These are phyloP conservation scores for Stigmatopora nigra DNA, from an alignment of 2,113 vertebrate genomes.

Conservation along the genomic window DNA sequence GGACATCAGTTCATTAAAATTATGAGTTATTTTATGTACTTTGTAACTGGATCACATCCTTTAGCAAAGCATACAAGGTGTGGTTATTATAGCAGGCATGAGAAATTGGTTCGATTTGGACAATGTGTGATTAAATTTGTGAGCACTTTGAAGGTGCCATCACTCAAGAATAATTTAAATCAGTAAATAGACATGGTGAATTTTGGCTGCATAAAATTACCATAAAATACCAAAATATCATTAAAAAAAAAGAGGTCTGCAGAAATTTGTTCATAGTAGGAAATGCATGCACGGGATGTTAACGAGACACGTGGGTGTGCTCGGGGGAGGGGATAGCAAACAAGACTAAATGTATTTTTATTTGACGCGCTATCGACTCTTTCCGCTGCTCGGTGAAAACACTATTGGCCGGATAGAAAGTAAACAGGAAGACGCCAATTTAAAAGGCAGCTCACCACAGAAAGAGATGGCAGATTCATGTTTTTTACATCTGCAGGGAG, in stretches of 20 bases:
- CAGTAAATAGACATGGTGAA: neutral
- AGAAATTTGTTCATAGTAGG: neutral
- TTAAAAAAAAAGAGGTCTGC: too few relatives aligned
- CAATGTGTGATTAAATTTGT: neutral
- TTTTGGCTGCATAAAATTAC: neutral
- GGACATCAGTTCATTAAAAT: conserved; percentile 9
- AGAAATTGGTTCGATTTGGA: neutral
- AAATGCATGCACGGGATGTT: conserved; percentile 29
- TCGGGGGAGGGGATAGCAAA: conserved; percentile 21
- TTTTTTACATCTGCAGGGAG: neutral
- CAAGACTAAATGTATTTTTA: conserved; percentile 26
- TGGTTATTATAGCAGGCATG: neutral
- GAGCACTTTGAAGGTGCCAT: neutral
- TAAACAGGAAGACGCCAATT: conserved; percentile 57
- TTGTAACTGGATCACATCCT: neutral
- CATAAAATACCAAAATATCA: neutral
- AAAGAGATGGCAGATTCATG: conserved; percentile 7
- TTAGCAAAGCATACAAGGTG: conserved; percentile 7
- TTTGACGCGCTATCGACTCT: conserved; percentile 22
- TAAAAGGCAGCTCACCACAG: conserved; percentile 26
- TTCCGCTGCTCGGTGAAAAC: conserved; percentile 34
- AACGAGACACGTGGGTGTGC: conserved; percentile 17
- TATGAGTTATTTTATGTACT: neutral
- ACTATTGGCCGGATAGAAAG: conserved; percentile 1
- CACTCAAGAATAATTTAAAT: neutral